Evolutionary conservation across 2,113 vertebrate species (phyloP).

Genomic region (Cyprinodon tularosa): DNA sequence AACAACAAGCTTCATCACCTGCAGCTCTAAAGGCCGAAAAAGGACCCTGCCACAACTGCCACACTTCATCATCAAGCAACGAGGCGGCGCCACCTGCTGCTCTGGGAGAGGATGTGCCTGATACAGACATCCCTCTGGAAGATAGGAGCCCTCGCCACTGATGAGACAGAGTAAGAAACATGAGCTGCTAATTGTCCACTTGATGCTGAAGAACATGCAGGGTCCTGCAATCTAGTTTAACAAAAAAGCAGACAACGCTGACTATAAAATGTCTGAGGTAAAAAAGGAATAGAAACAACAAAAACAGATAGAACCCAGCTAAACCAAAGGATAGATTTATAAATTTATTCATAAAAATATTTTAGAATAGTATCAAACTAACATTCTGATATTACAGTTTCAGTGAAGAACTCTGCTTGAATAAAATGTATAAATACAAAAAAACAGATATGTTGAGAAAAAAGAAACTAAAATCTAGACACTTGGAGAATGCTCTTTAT

Average conservation of each 20-base stretch:
- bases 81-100: slow-evolving; percentile 34
- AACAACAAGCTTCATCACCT: slow-evolving; percentile 17
- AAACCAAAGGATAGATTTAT: not conserved
- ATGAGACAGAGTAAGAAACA: slow-evolving; percentile 52
- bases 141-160: slow-evolving; percentile 17
- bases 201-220: not conserved
- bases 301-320: not conserved
- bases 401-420: too few relatives aligned
- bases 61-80: slow-evolving; percentile 24
- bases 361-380: too few relatives aligned
- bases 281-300: not conserved
- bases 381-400: too few relatives aligned
- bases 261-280: too few relatives aligned
- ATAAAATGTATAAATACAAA: too few relatives aligned
- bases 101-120: slow-evolving; percentile 8
- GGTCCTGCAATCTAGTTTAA: not conserved
- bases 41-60: slow-evolving; percentile 50
- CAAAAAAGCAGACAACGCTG: not conserved
- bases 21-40: slow-evolving; percentile 6
- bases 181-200: not conserved
- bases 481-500: too few relatives aligned
- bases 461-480: too few relatives aligned
- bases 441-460: too few relatives aligned
- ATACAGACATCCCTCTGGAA: slow-evolving; percentile 6
- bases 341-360: too few relatives aligned